phyloP scores from a whole-genome alignment of 2,113 vertebrate genomes.

The Vanacampus margaritifer region DNA sequence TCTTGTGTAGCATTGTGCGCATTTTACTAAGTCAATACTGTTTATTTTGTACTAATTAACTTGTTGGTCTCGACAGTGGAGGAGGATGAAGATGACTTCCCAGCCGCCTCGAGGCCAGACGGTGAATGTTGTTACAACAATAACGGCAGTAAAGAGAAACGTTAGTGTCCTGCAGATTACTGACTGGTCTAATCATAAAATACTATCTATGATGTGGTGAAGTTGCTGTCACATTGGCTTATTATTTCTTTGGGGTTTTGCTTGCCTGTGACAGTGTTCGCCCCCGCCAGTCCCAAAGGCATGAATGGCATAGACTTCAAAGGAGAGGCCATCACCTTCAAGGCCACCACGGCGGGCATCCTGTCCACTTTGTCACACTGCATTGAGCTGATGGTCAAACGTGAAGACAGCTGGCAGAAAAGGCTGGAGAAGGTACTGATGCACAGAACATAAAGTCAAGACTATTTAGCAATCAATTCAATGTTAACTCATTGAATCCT shows the following conservation, averaged over 20 bases:
- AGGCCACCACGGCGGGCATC: constrained; percentile 97
- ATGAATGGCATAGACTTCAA: constrained; percentile 98
- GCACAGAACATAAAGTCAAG: background rate
- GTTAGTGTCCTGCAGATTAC: constrained; percentile 72
- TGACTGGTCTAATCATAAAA: background rate
- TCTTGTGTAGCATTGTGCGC: background rate
- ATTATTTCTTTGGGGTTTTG: background rate
- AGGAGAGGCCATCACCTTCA: constrained; percentile 98
- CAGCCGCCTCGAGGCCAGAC: constrained; percentile 74
- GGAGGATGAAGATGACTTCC: constrained; percentile 94
- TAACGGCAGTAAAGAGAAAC: constrained; percentile 91
- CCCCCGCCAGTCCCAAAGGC: constrained; percentile 82
- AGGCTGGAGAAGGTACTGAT: constrained; percentile 88
- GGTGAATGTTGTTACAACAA: constrained; percentile 87
- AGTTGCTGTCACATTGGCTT: background rate
- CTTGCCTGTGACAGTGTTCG: constrained; percentile 77
- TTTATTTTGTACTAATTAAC: background rate
- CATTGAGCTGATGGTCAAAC: constrained; percentile 96
- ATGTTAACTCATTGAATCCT: too few relatives aligned
- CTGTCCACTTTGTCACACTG: constrained; percentile 95
- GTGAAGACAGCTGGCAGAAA: constrained; percentile 96
- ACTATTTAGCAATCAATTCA: background rate
- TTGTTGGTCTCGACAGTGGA: constrained; percentile 75
- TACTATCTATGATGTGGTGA: background rate
- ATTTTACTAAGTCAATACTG: background rate